These are phyloP conservation scores for Drosophila triauraria DNA, from an alignment of 1,140 invertebrate genomes.

Conservation along the genomic window DNA sequence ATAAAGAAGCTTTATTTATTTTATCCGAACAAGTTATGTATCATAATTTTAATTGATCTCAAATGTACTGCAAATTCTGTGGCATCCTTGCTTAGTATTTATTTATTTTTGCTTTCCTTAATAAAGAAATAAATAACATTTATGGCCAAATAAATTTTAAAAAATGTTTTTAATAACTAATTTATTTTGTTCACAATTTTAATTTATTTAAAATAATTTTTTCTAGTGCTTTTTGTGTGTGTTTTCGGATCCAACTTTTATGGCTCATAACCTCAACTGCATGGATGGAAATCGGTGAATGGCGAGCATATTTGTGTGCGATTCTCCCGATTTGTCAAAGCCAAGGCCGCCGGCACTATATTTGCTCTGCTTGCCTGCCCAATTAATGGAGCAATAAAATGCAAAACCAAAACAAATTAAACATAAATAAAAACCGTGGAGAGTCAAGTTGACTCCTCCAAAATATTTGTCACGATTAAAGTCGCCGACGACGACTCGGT, in stretches of 20 bases:
- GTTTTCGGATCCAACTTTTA: conserved; percentile 51
- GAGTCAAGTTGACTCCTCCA: conserved; percentile 8
- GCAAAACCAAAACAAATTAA: conserved; percentile 61
- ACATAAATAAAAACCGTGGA: conserved; percentile 30
- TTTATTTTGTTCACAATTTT: background rate
- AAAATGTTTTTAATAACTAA: too few relatives aligned
- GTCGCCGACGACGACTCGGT: conserved; percentile 6
- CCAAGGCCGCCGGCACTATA: conserved; percentile 20
- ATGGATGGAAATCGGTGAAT: conserved; percentile 58
- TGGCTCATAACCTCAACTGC: conserved; percentile 59
- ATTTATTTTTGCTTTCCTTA: background rate
- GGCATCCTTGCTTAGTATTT: background rate
- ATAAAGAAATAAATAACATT: background rate
- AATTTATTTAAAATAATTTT: conserved; percentile 3
- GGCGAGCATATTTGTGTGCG: conserved; percentile 46
- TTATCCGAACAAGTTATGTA: background rate
- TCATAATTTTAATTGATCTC: background rate
- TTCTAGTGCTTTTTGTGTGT: conserved; percentile 28
- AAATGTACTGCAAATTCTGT: background rate
- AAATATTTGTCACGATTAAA: conserved; percentile 31
- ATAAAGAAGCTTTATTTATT: too few relatives aligned
- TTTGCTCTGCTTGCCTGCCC: conserved; percentile 36
- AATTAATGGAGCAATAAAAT: conserved; percentile 70
- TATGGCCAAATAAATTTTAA: too few relatives aligned
- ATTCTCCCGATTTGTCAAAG: conserved; percentile 41